These are phyloP conservation scores for Brotula barbata DNA, from an alignment of 2,797 vertebrate genomes.

Conservation along the genomic window DNA sequence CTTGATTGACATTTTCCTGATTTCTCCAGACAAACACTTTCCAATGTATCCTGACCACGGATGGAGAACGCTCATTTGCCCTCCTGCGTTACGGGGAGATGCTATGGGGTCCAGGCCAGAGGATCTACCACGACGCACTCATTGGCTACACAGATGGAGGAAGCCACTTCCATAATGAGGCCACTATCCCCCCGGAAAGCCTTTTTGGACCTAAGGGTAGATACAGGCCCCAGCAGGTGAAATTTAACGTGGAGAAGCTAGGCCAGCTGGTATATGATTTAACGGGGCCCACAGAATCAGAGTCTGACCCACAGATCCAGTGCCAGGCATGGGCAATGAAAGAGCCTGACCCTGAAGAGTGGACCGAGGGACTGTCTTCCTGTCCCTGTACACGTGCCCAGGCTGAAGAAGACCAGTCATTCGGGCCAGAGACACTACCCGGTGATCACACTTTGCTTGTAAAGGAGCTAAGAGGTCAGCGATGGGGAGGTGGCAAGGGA, in stretches of 20 bases:
- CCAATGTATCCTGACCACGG: slow-evolving; percentile 83
- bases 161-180: slow-evolving; percentile 67
- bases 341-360: slow-evolving; percentile 73
- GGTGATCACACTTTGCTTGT: slow-evolving; percentile 42
- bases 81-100: slow-evolving; percentile 79
- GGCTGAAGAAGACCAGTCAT: slow-evolving; percentile 75
- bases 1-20: neutral
- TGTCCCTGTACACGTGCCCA: slow-evolving; percentile 82
- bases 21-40: slow-evolving; percentile 82
- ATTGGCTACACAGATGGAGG: slow-evolving; percentile 82
- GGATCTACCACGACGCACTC: slow-evolving; percentile 73
- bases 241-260: slow-evolving; percentile 69
- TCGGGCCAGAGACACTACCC: slow-evolving; percentile 69
- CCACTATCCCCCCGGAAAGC: slow-evolving; percentile 68
- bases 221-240: slow-evolving; percentile 79
- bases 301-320: slow-evolving; percentile 58
- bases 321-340: slow-evolving; percentile 79
- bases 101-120: slow-evolving; percentile 81
- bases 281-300: slow-evolving; percentile 40
- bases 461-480: slow-evolving; percentile 64
- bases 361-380: slow-evolving; percentile 65
- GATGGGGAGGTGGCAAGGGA: slow-evolving; percentile 69
- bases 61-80: slow-evolving; percentile 79
- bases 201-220: slow-evolving; percentile 74
- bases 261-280: slow-evolving; percentile 81